A percentile compares a stretch with the other conserved stretches of the same genome.
Conservation (phyloP, 2,888 invertebrate genomes). For the Drosophila trichaetosa region DNA sequence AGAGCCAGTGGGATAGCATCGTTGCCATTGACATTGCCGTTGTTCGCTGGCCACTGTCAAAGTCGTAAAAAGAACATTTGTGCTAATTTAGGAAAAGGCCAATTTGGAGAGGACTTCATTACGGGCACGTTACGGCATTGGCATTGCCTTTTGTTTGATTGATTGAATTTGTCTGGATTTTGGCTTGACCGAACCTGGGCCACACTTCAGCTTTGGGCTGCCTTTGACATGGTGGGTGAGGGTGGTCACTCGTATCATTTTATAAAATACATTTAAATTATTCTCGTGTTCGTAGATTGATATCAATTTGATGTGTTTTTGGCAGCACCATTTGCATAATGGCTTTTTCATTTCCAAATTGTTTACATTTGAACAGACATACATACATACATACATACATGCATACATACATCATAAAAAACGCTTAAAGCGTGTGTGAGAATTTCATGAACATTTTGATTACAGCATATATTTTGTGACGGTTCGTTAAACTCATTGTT, state of each 20-base stretch:
- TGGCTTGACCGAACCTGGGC: constrained; percentile 16
- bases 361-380: constrained; percentile 13
- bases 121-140: constrained; percentile 65
- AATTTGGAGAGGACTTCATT: constrained; percentile 82
- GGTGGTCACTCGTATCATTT: constrained; percentile 35
- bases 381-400: neutral
- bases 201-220: constrained; percentile 18
- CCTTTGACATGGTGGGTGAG: neutral
- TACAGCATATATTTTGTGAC: neutral
- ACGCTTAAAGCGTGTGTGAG: neutral
- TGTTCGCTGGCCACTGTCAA: constrained; percentile 56
- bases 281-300: constrained; percentile 59
- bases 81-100: constrained; percentile 81
- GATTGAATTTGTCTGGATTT: constrained; percentile 74
- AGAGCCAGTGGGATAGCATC: constrained; percentile 12
- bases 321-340: constrained; percentile 67
- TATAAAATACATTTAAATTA: constrained; percentile 59
- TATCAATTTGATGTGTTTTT: constrained; percentile 72
- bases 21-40: constrained; percentile 30
- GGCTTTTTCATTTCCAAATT: constrained; percentile 66
- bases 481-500: neutral
- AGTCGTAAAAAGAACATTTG: constrained; percentile 82
- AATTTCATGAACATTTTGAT: neutral
- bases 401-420: neutral
- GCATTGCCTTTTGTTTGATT: constrained; percentile 77